Base-by-base conservation (phyloP, 2,888 invertebrate species). In the Lochmaea capreae region DNA sequence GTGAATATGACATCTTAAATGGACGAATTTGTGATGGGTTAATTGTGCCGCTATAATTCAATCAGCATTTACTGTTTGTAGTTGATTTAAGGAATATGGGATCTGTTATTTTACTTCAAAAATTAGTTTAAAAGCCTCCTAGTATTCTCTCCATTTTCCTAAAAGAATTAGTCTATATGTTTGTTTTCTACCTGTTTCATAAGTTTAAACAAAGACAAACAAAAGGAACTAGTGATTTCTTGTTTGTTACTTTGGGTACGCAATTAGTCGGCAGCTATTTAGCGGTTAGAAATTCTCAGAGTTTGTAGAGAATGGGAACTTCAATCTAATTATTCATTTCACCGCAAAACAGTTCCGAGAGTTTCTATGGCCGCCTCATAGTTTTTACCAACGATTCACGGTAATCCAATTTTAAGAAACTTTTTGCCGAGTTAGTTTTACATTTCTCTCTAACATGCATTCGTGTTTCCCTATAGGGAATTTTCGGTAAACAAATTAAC, bases 231-330 rank as follows among this genome's bases (percentile, higher is more conserved):
- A 70, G 65, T 63, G 59, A 76, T 75, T 72, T 75, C 75, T 72
- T 75, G 75, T 75, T 72, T 69, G 75, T 75, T 75, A 75, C 75
- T 66, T 75, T 69, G 75, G 68, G 72, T 75, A 72, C 76, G 74
- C 76, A 77, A 75, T 75, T 72, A 76, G 74, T 74, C 74, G 70
- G 68, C 70, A 74, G 65, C 65, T 68, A 77, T 73, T 74, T 70
- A 72, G 65, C 66, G 73, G 74, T 71, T 75, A 22, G 62, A 46
- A 68, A 72, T 69, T 52, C 67, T 72, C 59, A 43, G 62, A 66
- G 69, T 75, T 75, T 39, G 72, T 43, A 72, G 68, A 43, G 66
- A 65, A 69, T 68, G 69, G 68, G 59, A 61, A 67, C 72, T 72
- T 69, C 46, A 67, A 75, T 75, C 69, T 75, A 71, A 75, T 72